Evolutionary conservation across 2,888 invertebrate species (phyloP), one percentile per base, ranked within the genome.

Genomic region (Oeneis ivallda): DNA sequence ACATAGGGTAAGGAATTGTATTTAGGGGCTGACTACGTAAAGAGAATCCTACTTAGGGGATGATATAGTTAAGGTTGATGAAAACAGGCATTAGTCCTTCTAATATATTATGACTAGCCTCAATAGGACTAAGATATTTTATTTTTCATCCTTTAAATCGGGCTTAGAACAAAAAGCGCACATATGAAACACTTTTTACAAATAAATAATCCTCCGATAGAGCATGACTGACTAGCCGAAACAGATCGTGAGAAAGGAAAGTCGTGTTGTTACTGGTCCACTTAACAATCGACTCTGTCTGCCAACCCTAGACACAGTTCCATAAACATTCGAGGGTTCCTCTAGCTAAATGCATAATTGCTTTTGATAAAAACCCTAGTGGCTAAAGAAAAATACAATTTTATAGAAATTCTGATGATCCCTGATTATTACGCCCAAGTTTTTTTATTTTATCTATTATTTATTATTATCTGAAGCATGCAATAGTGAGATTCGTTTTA

Each of bases 331-430:
- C 10, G 45, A 58, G 58, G 47, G 58, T 58, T 13, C 47, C 45
- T 47, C 58, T 47, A 58, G 34, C 58, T 47, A 32, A 58, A 58
- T 17, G 34, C 58, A 58, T 58, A 58, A 58, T 58, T 45, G 17
- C 58, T 7, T 58, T 45, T 34, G 32, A 58, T 47, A 58, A 58
- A 58, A 58, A 45, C 17, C 19, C 56, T 6, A 26, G 8, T 41
- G 13, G 43, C 10, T 47, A 58, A 58, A 45, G 26, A 26, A 26
- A 15, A 58, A 58, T 47, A 47, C 47, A 47, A 45, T 47, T 15
- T 45, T 32, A 58, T 34, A 58, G 47, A 58, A 58, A 8, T 45
- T 58, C 34, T 58, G 32, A 58, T 15, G 45, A 32, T 19, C 19
- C 7, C 15, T 19, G 19, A 56, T 56, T 56, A 17, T 47, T 9